Evolutionary conservation across 2,113 vertebrate species (phyloP).

Genomic region (Regulus satrapa): DNA sequence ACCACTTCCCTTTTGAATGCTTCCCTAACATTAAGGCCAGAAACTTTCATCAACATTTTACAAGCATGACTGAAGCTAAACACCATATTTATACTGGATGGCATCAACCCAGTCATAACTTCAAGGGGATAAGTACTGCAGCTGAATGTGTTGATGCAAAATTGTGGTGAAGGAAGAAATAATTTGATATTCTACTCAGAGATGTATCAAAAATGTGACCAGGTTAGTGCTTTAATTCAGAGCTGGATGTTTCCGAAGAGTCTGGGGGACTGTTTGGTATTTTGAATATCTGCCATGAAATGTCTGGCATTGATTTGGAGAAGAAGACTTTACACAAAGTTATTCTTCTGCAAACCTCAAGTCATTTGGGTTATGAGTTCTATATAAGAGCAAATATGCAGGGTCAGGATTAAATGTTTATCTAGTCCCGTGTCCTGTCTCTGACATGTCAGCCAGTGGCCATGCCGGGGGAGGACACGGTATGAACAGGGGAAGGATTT

Average conservation of each 20-base stretch:
- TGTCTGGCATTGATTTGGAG: fast-evolving
- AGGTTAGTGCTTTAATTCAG: neutral
- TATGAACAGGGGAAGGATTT: neutral
- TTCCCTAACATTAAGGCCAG: neutral
- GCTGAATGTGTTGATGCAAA: neutral
- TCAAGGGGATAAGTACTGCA: neutral
- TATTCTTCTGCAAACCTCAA: neutral
- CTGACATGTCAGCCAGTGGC: neutral
- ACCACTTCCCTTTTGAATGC: constrained; percentile 36
- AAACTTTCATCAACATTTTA: constrained; percentile 36
- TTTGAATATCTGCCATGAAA: neutral
- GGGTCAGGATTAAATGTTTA: neutral
- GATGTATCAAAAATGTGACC: neutral
- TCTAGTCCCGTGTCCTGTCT: neutral
- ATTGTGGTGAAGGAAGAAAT: neutral
- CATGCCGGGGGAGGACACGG: fast-evolving
- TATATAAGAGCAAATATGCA: neutral
- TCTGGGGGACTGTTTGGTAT: neutral
- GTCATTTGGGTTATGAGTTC: neutral
- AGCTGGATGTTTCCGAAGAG: neutral
- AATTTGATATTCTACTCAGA: neutral
- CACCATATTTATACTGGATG: neutral
- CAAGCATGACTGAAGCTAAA: constrained; percentile 19
- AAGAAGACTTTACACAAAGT: neutral
- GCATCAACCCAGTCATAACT: neutral